Base-by-base conservation (phyloP, 2,113 vertebrate genomes). In the Rhabdomys dilectus region DNA sequence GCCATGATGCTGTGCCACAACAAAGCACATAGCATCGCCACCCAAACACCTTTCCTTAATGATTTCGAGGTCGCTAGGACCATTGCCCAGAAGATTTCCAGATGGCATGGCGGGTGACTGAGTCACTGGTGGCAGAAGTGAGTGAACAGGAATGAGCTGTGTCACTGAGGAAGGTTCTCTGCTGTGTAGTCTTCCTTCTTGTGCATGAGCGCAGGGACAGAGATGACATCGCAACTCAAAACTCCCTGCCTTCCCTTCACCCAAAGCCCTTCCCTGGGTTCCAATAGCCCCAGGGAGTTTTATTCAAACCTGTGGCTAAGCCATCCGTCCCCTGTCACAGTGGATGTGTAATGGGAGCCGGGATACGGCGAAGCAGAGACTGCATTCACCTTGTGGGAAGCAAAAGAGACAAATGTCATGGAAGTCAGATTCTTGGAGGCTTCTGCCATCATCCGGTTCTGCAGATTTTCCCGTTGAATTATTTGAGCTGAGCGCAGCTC, bases 261-360 rank as follows among this genome's bases (percentile, higher is more conserved):
- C 12, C 42, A 7, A 1, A 93, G 56, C 48, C 56, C 15, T 84
- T 21, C 0, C 16, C 45, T 21, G 9, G 22, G 7, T n/a, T 78
- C 31, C 36, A 0, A 17, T 0, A 60, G n/a, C 80, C 19, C 0
- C 10, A 16, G 22, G 48, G 89, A 48, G 1, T 73, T 31, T 48
- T 13, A 2, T 16, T 60, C 34, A 12, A 19, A 58, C 91, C 53
- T 72, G 29, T 1, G 6, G 39, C 1, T 48, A 21, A 9, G 0
- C 2, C 26, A 3, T n/a, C 31, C 16, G 0, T 70, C 60, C 42
- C 34, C 34, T 6, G 8, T 36, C 51, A 29, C 6, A n/a, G 66
- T 0, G 2, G 56, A 4, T 26, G 3, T 0, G 0, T 19, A 0
- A 0, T 7, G 62, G 13, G 7, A 34, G 1, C 0, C 1, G 56